Evolutionary conservation across 64 coral and sea anemone genomes (phyloP).

Genomic region (Cladopsammia gracilis): DNA sequence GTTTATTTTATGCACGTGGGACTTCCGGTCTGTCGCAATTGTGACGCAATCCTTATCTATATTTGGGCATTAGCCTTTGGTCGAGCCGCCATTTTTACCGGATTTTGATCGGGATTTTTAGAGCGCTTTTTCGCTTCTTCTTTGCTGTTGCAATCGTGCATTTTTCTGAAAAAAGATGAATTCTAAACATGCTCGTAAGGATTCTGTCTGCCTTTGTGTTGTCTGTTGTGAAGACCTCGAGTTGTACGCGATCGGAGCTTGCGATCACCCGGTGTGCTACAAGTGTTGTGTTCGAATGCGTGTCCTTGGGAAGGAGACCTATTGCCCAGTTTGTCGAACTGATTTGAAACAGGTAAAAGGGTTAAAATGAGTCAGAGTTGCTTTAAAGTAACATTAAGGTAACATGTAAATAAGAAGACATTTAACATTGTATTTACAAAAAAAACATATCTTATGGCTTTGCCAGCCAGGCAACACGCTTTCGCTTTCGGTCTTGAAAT

Average conservation of each 20-base stretch:
- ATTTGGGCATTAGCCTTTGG: slow-evolving; percentile 38
- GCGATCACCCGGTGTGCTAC: slow-evolving; percentile 91
- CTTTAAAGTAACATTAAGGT: neutral
- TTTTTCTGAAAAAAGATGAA: slow-evolving; percentile 18
- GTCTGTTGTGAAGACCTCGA: slow-evolving; percentile 97
- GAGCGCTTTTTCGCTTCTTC: neutral
- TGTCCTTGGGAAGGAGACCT: slow-evolving; percentile 87
- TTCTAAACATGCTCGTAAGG: slow-evolving; percentile 70
- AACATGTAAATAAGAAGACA: no score
- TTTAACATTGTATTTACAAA: no score
- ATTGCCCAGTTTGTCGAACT: slow-evolving; percentile 91
- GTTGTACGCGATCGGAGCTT: slow-evolving; percentile 81
- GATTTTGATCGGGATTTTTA: neutral
- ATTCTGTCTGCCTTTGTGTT: slow-evolving; percentile 82
- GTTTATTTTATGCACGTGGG: neutral
- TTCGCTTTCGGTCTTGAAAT: no score
- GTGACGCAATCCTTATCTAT: slow-evolving; percentile 45
- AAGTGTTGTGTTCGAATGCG: slow-evolving; percentile 94
- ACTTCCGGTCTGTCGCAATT: slow-evolving; percentile 1
- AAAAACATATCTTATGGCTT: no score
- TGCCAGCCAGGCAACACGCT: no score
- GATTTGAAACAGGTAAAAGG: slow-evolving; percentile 74
- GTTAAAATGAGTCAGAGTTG: no score
- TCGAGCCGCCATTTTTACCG: slow-evolving; percentile 26
- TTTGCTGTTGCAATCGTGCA: neutral